These are phyloP conservation scores for Neofelis nebulosa DNA, from an alignment of 2,113 vertebrate genomes.

Conservation along the genomic window DNA sequence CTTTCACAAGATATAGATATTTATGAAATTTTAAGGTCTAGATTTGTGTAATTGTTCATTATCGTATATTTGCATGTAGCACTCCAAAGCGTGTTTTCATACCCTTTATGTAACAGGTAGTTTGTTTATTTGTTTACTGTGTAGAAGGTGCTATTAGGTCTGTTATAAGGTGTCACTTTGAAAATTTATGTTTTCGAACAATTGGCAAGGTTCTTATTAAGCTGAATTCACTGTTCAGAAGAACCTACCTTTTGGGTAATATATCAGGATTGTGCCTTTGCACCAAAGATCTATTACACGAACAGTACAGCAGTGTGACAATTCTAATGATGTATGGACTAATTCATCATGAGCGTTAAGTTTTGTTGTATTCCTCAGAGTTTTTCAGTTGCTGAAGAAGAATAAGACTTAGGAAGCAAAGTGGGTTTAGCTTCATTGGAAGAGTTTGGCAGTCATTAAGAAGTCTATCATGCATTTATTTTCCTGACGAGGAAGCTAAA, in stretches of 20 bases:
- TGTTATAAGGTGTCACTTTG: background rate
- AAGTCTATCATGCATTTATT: background rate
- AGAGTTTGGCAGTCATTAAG: background rate
- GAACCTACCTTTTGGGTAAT: conserved; percentile 37
- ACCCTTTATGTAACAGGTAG: background rate
- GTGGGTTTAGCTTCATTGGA: background rate
- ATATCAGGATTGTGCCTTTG: conserved; percentile 19
- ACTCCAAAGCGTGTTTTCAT: background rate
- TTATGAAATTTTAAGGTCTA: background rate
- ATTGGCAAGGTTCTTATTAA: conserved; percentile 46
- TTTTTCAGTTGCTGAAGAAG: background rate
- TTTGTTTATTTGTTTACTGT: background rate
- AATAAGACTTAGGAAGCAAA: conserved; percentile 5
- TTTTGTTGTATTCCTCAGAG: conserved; percentile 7
- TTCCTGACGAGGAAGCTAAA: background rate
- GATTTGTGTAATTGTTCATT: background rate
- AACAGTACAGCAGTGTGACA: background rate
- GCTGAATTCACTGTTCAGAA: conserved; percentile 32
- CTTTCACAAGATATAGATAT: background rate
- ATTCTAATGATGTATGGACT: background rate
- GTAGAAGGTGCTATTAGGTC: background rate
- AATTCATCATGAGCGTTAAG: conserved; percentile 13
- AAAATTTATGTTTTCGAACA: conserved; percentile 48
- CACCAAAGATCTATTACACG: conserved; percentile 35
- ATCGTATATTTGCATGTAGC: conserved; percentile 27